Percentiles rank a stretch among this genome's conserved stretches.
phyloP scores from a whole-genome alignment of 2,113 vertebrate species.

The Scomber scombrus region DNA sequence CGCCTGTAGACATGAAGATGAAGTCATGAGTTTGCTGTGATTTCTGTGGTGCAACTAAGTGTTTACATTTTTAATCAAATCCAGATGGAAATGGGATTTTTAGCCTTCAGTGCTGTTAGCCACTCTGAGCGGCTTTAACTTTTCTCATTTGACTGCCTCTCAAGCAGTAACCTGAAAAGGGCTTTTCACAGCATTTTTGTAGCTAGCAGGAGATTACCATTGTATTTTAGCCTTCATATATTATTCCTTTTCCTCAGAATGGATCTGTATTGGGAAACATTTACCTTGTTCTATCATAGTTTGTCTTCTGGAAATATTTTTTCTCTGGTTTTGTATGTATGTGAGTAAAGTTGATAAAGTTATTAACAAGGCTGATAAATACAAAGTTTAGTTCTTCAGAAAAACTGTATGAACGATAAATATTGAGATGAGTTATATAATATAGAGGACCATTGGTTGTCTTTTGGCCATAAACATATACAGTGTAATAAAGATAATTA shows the following conservation, averaged over 20 bases:
- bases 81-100: constrained; percentile 74
- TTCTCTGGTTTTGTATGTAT: background rate
- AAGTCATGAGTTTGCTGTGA: constrained; percentile 50
- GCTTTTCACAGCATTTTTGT: constrained; percentile 44
- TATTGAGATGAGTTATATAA: background rate
- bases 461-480: background rate
- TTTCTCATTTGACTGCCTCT: constrained; percentile 65
- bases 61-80: constrained; percentile 80
- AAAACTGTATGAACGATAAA: background rate
- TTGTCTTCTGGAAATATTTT: background rate
- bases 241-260: constrained; percentile 20
- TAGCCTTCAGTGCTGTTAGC: constrained; percentile 67
- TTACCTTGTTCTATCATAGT: background rate
- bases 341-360: background rate
- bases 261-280: constrained; percentile 1
- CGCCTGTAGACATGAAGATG: constrained; percentile 43
- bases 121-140: constrained; percentile 67
- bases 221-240: constrained; percentile 34
- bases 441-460: background rate
- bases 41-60: constrained; percentile 68
- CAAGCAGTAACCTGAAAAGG: constrained; percentile 45
- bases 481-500: background rate
- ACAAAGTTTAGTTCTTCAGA: background rate
- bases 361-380: background rate
- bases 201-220: constrained; percentile 38